phyloP scores from a whole-genome alignment of 2,797 vertebrate genomes.

The Xenentodon cancila region DNA sequence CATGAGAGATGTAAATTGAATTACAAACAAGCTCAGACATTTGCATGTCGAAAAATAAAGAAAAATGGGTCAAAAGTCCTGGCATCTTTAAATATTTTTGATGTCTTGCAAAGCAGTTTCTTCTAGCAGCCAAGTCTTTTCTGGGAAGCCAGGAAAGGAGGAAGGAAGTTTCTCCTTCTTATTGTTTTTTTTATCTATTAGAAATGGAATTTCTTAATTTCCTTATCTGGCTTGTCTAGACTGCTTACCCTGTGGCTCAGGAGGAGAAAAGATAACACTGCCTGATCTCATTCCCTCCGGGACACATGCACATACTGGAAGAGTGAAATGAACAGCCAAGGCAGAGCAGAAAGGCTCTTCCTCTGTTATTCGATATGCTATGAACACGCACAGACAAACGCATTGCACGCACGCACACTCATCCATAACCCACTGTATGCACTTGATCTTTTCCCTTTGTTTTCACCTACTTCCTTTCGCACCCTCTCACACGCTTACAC shows the following conservation, averaged over 20 bases:
- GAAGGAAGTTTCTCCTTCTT: conserved; percentile 15
- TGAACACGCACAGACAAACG: background rate
- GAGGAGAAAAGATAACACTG: conserved; percentile 15
- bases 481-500: background rate
- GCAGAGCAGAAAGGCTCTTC: conserved; percentile 13
- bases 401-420: background rate
- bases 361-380: conserved; percentile 26
- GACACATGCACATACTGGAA: background rate
- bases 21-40: conserved; percentile 12
- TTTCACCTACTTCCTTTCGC: background rate
- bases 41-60: background rate
- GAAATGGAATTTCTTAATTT: conserved; percentile 52
- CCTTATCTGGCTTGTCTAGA: conserved; percentile 44
- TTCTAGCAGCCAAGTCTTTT: conserved; percentile 13
- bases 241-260: conserved; percentile 16
- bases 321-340: background rate
- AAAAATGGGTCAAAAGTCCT: background rate
- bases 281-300: background rate
- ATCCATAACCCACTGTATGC: background rate
- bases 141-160: conserved; percentile 33
- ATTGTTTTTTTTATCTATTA: background rate
- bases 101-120: conserved; percentile 8
- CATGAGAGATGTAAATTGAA: conserved; percentile 1
- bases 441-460: background rate
- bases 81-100: background rate